Evolutionary conservation across 2,113 vertebrate genomes (phyloP), one percentile per base, ranked within the genome.

Genomic region (Blennius ocellaris): DNA sequence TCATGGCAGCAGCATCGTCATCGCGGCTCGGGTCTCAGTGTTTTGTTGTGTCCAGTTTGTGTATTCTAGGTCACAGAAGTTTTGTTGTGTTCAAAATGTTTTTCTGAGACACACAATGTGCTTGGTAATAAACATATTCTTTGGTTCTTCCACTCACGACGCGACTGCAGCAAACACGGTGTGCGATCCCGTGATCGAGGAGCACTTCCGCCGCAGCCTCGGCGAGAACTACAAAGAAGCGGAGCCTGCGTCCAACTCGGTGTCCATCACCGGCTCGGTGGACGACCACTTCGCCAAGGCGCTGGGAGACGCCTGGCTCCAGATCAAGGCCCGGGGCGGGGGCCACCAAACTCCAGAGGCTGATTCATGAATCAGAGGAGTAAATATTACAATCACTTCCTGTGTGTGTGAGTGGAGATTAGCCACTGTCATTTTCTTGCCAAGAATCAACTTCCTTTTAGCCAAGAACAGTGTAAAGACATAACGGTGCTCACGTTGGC

Each of bases 231-330:
- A 99, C 95, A 97, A 96, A 90, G 97, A 99, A 80, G 93, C 97
- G 0, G 98, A 99, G 90, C 94, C 96, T 0, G 96, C 95, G 53
- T 94, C 97, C 59, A 97, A 96, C 92, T 97, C 96, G 0, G 97
- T 99, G 90, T 99, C 98, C 89, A 98, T 99, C 93, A 98, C 98
- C 0, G 98, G 97, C 51, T 98, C 98, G 0, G 98, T 99, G 60
- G 98, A 99, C 0, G 98, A 99, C 93, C 98, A 99, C 93, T 99
- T 99, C 36, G 96, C 97, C 93, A 99, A 99, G 92, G 98, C 98
- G 0, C 94, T 99, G 58, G 98, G 98, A 6, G 97, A 99, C 44
- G 95, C 96, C 7, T 99, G 98, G 98, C 96, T 96, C 47, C 96
- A 98, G 92, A 94, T 99, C 67, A 99, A 99, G 92, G 96, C 97